Evolutionary conservation across 2,797 vertebrate species (phyloP).

Genomic region (Ctenochaetus hawaiiensis): DNA sequence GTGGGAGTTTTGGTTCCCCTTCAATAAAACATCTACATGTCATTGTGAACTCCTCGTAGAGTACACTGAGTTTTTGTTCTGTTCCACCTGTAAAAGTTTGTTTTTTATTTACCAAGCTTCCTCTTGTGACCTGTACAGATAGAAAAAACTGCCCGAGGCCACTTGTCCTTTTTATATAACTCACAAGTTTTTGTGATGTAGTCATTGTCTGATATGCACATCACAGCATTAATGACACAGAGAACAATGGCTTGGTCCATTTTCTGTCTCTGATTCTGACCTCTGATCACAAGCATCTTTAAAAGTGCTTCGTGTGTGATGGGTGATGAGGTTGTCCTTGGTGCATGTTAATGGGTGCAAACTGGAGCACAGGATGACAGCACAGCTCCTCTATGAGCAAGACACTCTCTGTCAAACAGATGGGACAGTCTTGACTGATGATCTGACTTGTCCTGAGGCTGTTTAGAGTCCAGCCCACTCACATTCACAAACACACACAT

Average conservation of each 20-base stretch:
- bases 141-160: constrained; percentile 1
- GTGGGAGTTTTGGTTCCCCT: constrained; percentile 15
- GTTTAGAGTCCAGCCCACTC: constrained; percentile 38
- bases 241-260: constrained; percentile 28
- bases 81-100: neutral
- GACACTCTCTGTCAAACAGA: constrained; percentile 68
- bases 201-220: constrained; percentile 17
- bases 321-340: constrained; percentile 49
- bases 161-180: neutral
- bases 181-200: constrained; percentile 5
- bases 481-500: constrained; percentile 35
- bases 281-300: constrained; percentile 57
- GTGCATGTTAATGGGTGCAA: constrained; percentile 62
- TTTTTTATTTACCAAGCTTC: neutral
- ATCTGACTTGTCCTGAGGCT: constrained; percentile 58
- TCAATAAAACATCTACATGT: constrained; percentile 19
- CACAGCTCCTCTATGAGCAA: constrained; percentile 50
- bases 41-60: neutral
- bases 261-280: constrained; percentile 49
- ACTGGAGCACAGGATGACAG: constrained; percentile 58
- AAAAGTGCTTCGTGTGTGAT: constrained; percentile 58
- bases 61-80: neutral
- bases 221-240: constrained; percentile 25
- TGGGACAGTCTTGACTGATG: constrained; percentile 65
- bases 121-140: neutral